Base-by-base conservation (phyloP, 2,888 invertebrate species). In the Melieria omissa region DNA sequence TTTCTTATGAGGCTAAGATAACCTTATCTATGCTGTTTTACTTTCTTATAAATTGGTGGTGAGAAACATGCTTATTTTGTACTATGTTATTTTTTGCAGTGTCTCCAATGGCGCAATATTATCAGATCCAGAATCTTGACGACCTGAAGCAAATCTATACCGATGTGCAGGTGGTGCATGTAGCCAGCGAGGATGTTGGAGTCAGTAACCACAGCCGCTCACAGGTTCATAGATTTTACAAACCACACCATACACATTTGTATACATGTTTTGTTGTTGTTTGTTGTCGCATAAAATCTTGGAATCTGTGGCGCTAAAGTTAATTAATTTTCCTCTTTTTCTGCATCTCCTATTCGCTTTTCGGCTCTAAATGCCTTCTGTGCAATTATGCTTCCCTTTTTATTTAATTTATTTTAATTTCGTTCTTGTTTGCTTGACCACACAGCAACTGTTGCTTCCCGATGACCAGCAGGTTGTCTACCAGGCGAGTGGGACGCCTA, bases 71-170 rank as follows among this genome's bases (percentile, higher is more conserved):
- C 29, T 29, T 29, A 29, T 29, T 29, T 29, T 65, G 66, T 42
- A 70, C 72, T 68, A 67, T 68, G 66, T 29, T 29, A 29, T 52
- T 42, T 29, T 62, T 61, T 47, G 46, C n/a, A 63, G 60, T 41
- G 62, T 55, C 63, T 47, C 55, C 52, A 74, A 92, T 92, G 92
- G 92, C 92, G 86, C 91, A 92, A 86, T 92, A 90, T 87, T 92
- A 89, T 85, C 91, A 92, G 81, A 90, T 92, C 83, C 89, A 90
- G 84, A 78, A 82, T 61, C 78, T 82, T 7, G 91, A 91, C 79
- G 91, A 92, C 79, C 83, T 91, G 76, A 90, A 91, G 85, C 89
- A 91, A 82, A 90, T 90, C 82, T 91, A 90, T 84, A 90, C 91
- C 75, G 91, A 90, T 82, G 78, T 87, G 69, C 87, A 87, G 77